Evolutionary conservation across 2,797 vertebrate species (phyloP).

Genomic region (Antennarius maculatus): DNA sequence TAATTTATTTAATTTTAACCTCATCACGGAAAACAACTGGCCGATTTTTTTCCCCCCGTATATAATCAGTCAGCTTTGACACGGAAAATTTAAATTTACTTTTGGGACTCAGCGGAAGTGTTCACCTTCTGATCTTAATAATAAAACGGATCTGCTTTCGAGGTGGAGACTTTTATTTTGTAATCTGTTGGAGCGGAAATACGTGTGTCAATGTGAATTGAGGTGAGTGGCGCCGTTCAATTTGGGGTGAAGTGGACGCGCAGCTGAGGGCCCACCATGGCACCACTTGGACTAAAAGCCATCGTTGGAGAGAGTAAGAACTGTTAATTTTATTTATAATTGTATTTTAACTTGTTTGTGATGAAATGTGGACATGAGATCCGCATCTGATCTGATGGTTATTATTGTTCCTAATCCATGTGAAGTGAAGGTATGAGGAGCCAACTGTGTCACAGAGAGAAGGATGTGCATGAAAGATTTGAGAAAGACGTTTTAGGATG

Average conservation of each 20-base stretch:
- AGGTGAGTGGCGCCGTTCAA: neutral
- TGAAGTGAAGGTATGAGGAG: neutral
- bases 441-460: neutral
- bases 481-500: neutral
- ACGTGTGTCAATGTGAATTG: neutral
- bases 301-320: conserved; percentile 92
- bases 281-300: conserved; percentile 90
- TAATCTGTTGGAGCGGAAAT: neutral
- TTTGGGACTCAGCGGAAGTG: too few relatives aligned
- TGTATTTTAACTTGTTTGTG: neutral
- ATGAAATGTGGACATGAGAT: neutral
- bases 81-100: too few relatives aligned
- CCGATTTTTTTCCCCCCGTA: too few relatives aligned
- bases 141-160: neutral
- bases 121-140: neutral
- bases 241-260: conserved; percentile 10
- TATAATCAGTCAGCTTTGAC: too few relatives aligned
- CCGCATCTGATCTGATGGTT: neutral
- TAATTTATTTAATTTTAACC: too few relatives aligned
- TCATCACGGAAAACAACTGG: too few relatives aligned
- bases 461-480: neutral
- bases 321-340: neutral
- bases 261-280: conserved; percentile 75
- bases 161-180: conserved; percentile 54
- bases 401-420: neutral